Evolutionary conservation across 1,140 invertebrate genomes (phyloP).

Genomic region (Brachionus sp.): DNA sequence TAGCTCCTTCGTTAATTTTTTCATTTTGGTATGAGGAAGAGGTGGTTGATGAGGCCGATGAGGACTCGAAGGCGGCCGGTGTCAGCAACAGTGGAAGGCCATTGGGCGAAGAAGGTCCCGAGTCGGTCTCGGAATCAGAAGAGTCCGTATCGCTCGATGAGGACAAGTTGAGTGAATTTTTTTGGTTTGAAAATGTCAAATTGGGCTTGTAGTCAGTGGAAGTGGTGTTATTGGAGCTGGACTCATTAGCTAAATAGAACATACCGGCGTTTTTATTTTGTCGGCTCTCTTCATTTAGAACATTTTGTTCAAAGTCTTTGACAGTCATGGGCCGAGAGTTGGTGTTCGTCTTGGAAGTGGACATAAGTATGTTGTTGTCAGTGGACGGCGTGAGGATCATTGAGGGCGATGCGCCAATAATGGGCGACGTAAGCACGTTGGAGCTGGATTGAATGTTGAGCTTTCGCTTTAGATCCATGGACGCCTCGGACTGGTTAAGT

Average conservation of each 20-base stretch:
- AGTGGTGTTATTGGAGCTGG: slow-evolving; percentile 18
- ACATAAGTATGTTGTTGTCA: slow-evolving; percentile 6
- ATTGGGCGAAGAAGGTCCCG: slow-evolving; percentile 11
- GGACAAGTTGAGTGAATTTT: slow-evolving; percentile 4
- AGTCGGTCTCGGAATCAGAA: slow-evolving; percentile 38
- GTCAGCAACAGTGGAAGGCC: slow-evolving; percentile 10
- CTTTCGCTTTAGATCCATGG: slow-evolving; percentile 32
- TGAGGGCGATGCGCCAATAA: slow-evolving; percentile 16
- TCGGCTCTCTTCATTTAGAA: not conserved
- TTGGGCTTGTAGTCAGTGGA: slow-evolving; percentile 5
- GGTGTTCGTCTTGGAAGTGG: not conserved
- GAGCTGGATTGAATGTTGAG: slow-evolving; percentile 22
- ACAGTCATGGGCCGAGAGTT: slow-evolving; percentile 36
- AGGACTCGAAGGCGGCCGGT: slow-evolving; percentile 38
- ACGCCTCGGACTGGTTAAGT: slow-evolving; percentile 11
- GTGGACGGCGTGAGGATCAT: slow-evolving; percentile 29
- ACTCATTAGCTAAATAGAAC: slow-evolving; percentile 13
- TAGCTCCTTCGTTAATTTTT: not conserved
- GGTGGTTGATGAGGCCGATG: slow-evolving; percentile 25
- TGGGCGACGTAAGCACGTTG: not conserved
- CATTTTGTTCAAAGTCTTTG: slow-evolving; percentile 39
- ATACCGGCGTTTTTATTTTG: not conserved
- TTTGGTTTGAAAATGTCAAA: not conserved
- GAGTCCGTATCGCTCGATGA: not conserved
- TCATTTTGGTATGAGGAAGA: slow-evolving; percentile 36